Percentiles rank a stretch among this genome's conserved stretches.
These are phyloP conservation scores for Thalassarche chlororhynchos DNA, from an alignment of 2,113 vertebrate species.

Conservation along the genomic window DNA sequence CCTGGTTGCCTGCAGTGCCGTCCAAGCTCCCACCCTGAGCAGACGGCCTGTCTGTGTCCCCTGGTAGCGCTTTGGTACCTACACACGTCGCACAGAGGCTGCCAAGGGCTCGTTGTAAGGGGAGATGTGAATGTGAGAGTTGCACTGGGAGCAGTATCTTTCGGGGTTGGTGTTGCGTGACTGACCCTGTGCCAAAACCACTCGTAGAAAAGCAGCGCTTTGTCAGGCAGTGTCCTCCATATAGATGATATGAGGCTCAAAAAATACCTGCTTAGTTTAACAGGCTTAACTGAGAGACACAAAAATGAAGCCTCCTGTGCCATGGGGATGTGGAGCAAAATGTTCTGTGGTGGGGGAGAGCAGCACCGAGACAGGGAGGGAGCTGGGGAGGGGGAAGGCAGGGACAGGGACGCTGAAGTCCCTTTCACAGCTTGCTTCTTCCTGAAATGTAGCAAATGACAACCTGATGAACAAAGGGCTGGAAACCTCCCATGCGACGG, in stretches of 20 bases:
- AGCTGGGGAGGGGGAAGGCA: background rate
- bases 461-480: background rate
- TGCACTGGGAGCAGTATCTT: background rate
- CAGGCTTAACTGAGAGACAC: background rate
- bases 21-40: fast-evolving
- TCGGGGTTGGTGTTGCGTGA: background rate
- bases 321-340: background rate
- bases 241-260: fast-evolving
- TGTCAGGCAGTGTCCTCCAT: background rate
- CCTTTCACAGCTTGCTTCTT: background rate
- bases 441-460: background rate
- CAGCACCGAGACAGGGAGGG: background rate
- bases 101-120: background rate
- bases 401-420: background rate
- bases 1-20: background rate
- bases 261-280: background rate
- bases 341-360: background rate
- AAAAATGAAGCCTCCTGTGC: background rate
- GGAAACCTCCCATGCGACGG: fast-evolving
- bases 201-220: background rate
- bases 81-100: background rate
- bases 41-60: background rate
- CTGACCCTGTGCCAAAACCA: background rate
- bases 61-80: background rate
- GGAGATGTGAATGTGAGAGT: background rate